phyloP scores from a whole-genome alignment of 2,888 invertebrate genomes.

The Xestobium rufovillosum region DNA sequence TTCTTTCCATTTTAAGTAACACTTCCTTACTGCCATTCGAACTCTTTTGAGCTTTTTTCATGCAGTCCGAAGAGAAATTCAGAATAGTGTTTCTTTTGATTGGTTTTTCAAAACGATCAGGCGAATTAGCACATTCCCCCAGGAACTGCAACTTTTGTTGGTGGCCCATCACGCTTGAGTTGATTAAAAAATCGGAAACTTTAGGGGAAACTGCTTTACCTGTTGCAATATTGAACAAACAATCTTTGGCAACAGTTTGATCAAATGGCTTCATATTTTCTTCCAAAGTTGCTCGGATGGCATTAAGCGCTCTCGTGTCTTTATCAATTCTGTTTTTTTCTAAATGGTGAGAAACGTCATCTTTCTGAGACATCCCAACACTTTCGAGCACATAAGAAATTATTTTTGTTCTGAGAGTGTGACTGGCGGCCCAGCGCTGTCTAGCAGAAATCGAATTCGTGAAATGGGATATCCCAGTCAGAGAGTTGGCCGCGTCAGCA shows the following conservation, averaged over 20 bases:
- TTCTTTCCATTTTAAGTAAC: conserved; percentile 25
- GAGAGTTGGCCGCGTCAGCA: no score
- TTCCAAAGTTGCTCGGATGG: conserved; percentile 17
- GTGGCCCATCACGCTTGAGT: conserved; percentile 21
- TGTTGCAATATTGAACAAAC: conserved; percentile 25
- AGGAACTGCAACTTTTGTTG: conserved; percentile 24
- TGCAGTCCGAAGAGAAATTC: conserved; percentile 28
- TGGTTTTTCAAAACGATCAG: conserved; percentile 28
- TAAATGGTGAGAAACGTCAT: conserved; percentile 24
- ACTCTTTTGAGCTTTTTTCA: conserved; percentile 17
- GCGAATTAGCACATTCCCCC: no score
- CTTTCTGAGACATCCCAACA: conserved; percentile 21
- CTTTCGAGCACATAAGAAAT: conserved; percentile 18
- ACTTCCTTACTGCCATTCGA: conserved; percentile 15
- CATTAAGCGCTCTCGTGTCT: conserved; percentile 17
- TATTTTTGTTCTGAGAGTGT: conserved; percentile 30
- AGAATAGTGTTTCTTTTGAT: conserved; percentile 27
- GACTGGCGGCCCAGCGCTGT: conserved; percentile 30
- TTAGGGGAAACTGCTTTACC: conserved; percentile 26
- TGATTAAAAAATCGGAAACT: conserved; percentile 27
- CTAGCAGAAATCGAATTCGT: no score
- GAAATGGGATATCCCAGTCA: conserved; percentile 20
- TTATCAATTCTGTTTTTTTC: no score
- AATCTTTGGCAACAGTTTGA: conserved; percentile 14
- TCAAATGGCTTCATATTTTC: conserved; percentile 21